Evolutionary conservation across 2,888 invertebrate genomes (phyloP).

Genomic region (Polymixis lichenea): DNA sequence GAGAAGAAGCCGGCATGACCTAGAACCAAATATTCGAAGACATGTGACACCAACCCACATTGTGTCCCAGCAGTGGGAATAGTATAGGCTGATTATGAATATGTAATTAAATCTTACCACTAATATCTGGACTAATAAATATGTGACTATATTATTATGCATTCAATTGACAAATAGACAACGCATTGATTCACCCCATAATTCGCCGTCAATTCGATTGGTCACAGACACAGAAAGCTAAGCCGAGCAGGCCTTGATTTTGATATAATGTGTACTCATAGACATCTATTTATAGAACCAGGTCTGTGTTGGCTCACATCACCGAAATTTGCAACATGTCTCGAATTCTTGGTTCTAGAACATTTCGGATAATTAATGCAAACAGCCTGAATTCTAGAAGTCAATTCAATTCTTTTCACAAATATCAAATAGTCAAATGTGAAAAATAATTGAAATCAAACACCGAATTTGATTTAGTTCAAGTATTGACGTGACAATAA

Average conservation of each 20-base stretch:
- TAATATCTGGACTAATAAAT: conserved; percentile 1
- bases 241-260: conserved; percentile 15
- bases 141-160: background rate
- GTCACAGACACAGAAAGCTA: conserved; percentile 11
- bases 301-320: too few relatives aligned
- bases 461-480: conserved; percentile 64
- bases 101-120: background rate
- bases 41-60: too few relatives aligned
- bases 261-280: conserved; percentile 18
- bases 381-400: conserved; percentile 22
- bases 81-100: too few relatives aligned
- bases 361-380: conserved; percentile 24
- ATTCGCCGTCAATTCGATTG: conserved; percentile 16
- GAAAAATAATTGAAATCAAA: conserved; percentile 63
- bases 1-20: background rate
- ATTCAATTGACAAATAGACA: background rate
- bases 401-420: conserved; percentile 28
- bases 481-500: conserved; percentile 62
- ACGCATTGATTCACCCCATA: conserved; percentile 1
- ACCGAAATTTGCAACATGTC: too few relatives aligned
- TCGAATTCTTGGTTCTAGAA: too few relatives aligned
- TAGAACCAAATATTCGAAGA: background rate
- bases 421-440: conserved; percentile 46
- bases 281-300: too few relatives aligned
- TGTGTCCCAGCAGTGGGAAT: too few relatives aligned